Evolutionary conservation across 2,797 vertebrate genomes (phyloP).

Genomic region (Microtus agrestis): DNA sequence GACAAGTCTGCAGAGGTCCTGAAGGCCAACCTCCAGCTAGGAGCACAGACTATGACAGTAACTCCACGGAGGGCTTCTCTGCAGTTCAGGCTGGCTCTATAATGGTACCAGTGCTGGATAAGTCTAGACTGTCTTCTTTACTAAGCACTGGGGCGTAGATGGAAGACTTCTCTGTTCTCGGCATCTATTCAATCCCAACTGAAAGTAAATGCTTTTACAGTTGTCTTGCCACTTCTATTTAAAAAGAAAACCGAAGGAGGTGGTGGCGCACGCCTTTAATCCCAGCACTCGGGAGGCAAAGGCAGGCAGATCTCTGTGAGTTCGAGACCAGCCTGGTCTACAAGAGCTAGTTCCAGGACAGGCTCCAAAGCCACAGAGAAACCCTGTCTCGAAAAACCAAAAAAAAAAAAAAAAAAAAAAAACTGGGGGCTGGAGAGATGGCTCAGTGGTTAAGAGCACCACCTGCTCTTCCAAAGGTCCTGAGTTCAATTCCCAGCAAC

Average conservation of each 20-base stretch:
- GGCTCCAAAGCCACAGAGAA: no score
- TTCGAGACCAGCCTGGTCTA: no score
- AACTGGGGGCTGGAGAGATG: no score
- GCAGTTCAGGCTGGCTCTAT: not conserved
- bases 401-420: no score
- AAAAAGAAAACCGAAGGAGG: not conserved
- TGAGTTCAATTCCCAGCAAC: no score
- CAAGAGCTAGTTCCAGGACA: no score
- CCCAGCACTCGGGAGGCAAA: no score
- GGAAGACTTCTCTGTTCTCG: not conserved
- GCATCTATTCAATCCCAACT: not conserved
- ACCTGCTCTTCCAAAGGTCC: no score
- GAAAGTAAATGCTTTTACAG: not conserved
- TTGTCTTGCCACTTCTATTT: not conserved
- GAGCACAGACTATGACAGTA: not conserved
- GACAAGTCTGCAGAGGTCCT: constrained; percentile 5
- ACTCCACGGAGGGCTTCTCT: not conserved
- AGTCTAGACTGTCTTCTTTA: not conserved
- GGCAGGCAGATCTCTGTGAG: no score
- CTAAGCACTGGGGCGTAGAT: not conserved
- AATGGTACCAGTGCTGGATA: not conserved
- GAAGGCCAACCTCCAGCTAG: not conserved
- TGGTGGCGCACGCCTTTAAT: no score
- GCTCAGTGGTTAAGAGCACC: no score
- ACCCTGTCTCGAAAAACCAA: no score